Percentiles rank a stretch among this genome's conserved stretches.
Evolutionary conservation across 2,113 vertebrate genomes (phyloP).

Genomic region (Prolemur simus): DNA sequence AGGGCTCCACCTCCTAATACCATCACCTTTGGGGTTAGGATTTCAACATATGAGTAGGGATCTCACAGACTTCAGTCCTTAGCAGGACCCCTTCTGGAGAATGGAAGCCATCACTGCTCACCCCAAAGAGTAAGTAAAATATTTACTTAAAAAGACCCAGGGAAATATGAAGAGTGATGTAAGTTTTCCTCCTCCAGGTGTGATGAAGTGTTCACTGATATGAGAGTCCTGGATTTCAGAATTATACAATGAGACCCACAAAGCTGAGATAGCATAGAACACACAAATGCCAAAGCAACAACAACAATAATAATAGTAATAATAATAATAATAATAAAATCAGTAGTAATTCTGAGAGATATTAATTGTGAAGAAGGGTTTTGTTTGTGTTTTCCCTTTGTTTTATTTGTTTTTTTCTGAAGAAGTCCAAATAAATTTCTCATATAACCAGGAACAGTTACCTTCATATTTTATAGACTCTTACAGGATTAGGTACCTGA

Average conservation of each 20-base stretch:
- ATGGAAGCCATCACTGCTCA: neutral
- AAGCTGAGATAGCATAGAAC: neutral
- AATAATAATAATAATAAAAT: neutral
- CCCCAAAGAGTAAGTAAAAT: neutral
- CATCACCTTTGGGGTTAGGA: neutral
- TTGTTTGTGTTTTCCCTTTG: neutral
- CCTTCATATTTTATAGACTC: neutral
- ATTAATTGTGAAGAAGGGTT: neutral
- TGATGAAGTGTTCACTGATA: neutral
- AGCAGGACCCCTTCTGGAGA: neutral
- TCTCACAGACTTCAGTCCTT: neutral
- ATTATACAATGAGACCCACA: neutral
- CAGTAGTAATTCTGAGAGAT: neutral
- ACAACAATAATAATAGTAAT: neutral
- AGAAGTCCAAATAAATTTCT: neutral
- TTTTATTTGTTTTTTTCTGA: neutral
- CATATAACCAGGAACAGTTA: neutral
- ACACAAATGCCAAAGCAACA: neutral
- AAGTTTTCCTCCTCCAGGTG: neutral
- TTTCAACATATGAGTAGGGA: no score
- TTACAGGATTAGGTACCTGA: neutral
- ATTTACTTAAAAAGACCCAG: neutral
- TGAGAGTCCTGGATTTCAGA: neutral
- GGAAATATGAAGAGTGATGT: neutral
- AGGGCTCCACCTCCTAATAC: neutral